phyloP scores from a whole-genome alignment of 2,888 invertebrate species.

The Troides oblongomaculatus region DNA sequence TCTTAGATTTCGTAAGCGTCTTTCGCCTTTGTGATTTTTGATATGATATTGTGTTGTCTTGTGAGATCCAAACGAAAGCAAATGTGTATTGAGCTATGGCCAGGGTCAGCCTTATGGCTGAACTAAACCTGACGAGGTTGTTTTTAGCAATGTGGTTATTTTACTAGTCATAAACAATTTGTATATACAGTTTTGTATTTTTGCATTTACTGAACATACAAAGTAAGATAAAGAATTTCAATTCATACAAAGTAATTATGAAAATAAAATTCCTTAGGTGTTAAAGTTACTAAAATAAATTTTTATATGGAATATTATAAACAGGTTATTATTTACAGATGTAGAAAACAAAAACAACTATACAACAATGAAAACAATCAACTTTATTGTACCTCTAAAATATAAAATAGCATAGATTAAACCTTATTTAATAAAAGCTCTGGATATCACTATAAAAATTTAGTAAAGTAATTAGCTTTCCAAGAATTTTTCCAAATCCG shows the following conservation, averaged over 20 bases:
- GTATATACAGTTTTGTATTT: conserved; percentile 70
- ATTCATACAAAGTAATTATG: conserved; percentile 50
- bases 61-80: conserved; percentile 56
- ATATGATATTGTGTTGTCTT: conserved; percentile 51
- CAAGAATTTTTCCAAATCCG: conserved; percentile 67
- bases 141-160: conserved; percentile 64
- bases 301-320: conserved; percentile 54
- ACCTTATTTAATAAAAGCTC: conserved; percentile 51
- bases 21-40: conserved; percentile 44
- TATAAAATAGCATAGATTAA: conserved; percentile 45
- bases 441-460: conserved; percentile 33
- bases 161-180: conserved; percentile 77
- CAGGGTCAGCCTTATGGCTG: conserved; percentile 42
- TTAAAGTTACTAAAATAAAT: conserved; percentile 52
- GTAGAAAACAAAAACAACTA: conserved; percentile 40
- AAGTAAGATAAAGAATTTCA: conserved; percentile 58
- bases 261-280: conserved; percentile 54
- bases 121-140: conserved; percentile 43
- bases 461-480: conserved; percentile 54
- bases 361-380: conserved; percentile 46
- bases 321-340: conserved; percentile 46
- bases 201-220: conserved; percentile 56
- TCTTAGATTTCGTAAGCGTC: conserved; percentile 22
- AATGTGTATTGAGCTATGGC: conserved; percentile 55
- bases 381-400: conserved; percentile 55